Evolutionary conservation across 2,888 invertebrate genomes (phyloP).

Genomic region (Eulithis testata): DNA sequence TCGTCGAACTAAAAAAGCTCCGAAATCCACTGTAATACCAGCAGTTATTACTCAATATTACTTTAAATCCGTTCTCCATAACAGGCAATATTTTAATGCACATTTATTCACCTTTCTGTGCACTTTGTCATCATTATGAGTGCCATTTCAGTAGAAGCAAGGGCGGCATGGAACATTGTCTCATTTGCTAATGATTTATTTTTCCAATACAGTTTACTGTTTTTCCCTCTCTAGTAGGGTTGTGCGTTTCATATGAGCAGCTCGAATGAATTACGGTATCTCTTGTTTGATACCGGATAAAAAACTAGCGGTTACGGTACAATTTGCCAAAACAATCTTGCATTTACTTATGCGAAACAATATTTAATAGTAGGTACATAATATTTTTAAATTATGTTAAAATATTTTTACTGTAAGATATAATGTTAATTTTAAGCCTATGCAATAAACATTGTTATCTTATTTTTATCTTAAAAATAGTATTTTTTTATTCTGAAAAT

Average conservation of each 20-base stretch:
- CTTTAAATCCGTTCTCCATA: slow-evolving; percentile 67
- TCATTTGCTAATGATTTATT: slow-evolving; percentile 77
- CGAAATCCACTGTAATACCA: slow-evolving; percentile 7
- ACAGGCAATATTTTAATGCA: slow-evolving; percentile 43
- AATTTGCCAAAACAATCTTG: too few relatives aligned
- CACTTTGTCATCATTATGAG: slow-evolving; percentile 69
- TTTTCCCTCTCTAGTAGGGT: slow-evolving; percentile 46
- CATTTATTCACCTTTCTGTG: slow-evolving; percentile 65
- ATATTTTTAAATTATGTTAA: too few relatives aligned
- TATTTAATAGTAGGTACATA: too few relatives aligned
- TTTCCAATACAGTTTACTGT: slow-evolving; percentile 65
- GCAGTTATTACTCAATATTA: slow-evolving; percentile 57
- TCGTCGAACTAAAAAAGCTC: not conserved
- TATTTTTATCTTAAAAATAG: too few relatives aligned
- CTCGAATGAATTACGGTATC: not conserved
- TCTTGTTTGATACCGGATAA: not conserved
- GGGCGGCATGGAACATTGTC: slow-evolving; percentile 62
- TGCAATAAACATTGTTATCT: too few relatives aligned
- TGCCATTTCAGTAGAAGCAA: slow-evolving; percentile 61
- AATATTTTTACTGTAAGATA: too few relatives aligned
- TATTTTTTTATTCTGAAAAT: not conserved
- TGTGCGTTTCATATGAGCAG: slow-evolving; percentile 3
- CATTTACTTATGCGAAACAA: too few relatives aligned
- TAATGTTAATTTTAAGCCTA: too few relatives aligned
- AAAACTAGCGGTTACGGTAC: too few relatives aligned